phyloP scores from a whole-genome alignment of 92 coral and sea anemone genomes.

The Porites lobata region DNA sequence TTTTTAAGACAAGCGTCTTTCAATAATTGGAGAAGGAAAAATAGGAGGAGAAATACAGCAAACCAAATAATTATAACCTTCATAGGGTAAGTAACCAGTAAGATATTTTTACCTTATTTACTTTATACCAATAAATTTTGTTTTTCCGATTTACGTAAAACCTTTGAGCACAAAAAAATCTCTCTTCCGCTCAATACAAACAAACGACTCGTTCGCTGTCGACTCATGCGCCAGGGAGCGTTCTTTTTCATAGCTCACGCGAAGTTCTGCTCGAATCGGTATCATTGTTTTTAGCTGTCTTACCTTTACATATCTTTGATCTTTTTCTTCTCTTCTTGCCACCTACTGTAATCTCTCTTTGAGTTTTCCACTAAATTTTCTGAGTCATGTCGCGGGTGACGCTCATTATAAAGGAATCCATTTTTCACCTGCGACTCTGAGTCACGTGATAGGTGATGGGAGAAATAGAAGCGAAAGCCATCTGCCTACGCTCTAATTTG shows the following conservation, averaged over 20 bases:
- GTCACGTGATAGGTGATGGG: slow-evolving; percentile 32
- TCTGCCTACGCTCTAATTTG: slow-evolving; percentile 11
- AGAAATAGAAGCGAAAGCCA: not conserved
- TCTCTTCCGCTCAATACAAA: slow-evolving; percentile 6
- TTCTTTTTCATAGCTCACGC: not conserved
- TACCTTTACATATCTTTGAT: slow-evolving; percentile 27
- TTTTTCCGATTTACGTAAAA: slow-evolving; percentile 26
- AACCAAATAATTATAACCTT: not conserved
- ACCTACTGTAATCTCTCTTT: slow-evolving; percentile 40
- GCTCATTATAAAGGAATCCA: slow-evolving; percentile 10
- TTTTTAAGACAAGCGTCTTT: not conserved
- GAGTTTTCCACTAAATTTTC: slow-evolving; percentile 16
- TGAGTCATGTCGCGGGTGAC: slow-evolving; percentile 2
- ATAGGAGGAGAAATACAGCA: not conserved
- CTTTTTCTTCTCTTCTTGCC: slow-evolving; percentile 16
- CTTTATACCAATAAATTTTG: not conserved
- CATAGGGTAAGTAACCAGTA: slow-evolving; percentile 21
- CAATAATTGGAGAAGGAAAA: not conserved
- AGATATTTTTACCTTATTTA: slow-evolving; percentile 8
- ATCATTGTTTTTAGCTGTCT: not conserved
- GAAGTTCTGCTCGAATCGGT: not conserved
- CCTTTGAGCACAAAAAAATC: not conserved
- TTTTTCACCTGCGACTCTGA: slow-evolving; percentile 37
- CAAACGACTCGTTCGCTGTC: not conserved
- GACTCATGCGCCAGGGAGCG: too few relatives aligned